Evolutionary conservation across 2,113 vertebrate species (phyloP).

Genomic region (Bettongia penicillata): DNA sequence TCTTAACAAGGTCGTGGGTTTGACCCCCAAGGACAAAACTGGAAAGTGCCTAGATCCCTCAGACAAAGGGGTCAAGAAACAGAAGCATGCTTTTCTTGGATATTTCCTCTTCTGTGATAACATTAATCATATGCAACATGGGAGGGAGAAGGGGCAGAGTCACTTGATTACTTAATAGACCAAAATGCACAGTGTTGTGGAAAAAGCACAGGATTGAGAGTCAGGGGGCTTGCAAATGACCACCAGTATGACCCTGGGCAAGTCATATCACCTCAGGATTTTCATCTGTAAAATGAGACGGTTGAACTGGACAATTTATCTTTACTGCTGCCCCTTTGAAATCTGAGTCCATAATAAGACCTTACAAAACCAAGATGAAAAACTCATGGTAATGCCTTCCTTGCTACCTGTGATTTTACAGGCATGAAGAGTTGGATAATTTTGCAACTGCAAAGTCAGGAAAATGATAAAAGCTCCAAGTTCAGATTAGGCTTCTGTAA

Average conservation of each 20-base stretch:
- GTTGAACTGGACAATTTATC: background rate
- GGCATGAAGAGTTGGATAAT: background rate
- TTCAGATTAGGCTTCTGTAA: background rate
- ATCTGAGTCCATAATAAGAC: background rate
- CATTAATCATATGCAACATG: background rate
- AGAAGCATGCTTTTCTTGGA: background rate
- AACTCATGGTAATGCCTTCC: background rate
- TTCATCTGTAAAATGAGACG: background rate
- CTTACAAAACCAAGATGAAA: background rate
- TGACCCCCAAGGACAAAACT: background rate
- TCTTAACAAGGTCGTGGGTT: background rate
- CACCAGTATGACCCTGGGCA: background rate
- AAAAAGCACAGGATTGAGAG: background rate
- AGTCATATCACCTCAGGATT: background rate
- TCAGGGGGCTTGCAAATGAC: background rate
- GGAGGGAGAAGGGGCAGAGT: too few relatives aligned
- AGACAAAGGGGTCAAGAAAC: background rate
- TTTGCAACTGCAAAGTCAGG: background rate
- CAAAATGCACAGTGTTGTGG: background rate
- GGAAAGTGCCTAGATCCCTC: background rate
- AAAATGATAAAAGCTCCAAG: background rate
- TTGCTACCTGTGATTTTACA: background rate
- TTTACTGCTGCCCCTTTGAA: too few relatives aligned
- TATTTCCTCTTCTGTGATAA: background rate
- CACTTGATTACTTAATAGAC: background rate